Evolutionary conservation across 2,113 vertebrate species (phyloP).

Genomic region (Megatriorchis doriae): DNA sequence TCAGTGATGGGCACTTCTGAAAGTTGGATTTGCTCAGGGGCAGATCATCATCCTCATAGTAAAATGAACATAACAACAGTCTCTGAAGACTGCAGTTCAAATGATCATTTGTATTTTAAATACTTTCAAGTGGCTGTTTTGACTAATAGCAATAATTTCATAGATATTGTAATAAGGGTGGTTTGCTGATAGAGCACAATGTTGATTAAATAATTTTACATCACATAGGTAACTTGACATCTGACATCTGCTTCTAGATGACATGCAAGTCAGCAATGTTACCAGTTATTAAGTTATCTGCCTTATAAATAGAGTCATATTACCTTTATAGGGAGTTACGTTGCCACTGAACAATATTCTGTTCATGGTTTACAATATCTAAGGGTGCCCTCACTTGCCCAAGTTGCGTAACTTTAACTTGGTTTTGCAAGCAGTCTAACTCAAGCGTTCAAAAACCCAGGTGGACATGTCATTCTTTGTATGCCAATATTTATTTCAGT

Average conservation of each 20-base stretch:
- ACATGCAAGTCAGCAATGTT: not conserved
- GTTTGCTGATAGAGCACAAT: not conserved
- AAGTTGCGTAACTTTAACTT: not conserved
- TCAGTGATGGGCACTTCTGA: not conserved
- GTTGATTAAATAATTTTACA: not conserved
- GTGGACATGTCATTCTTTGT: not conserved
- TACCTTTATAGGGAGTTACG: not conserved
- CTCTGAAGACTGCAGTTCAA: not conserved
- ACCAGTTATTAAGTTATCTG: not conserved
- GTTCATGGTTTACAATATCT: accelerated
- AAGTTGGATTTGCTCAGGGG: not conserved
- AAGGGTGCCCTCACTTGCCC: not conserved
- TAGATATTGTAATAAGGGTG: not conserved
- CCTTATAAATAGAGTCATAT: not conserved
- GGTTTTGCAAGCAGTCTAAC: not conserved
- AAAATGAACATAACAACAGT: not conserved
- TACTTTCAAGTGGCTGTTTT: not conserved
- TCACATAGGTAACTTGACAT: not conserved
- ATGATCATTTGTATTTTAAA: not conserved
- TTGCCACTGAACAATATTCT: not conserved
- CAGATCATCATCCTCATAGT: not conserved
- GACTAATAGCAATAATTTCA: not conserved
- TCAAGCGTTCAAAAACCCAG: not conserved
- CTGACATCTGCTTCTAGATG: not conserved
- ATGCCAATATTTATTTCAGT: not conserved